These are phyloP conservation scores for Melanotus villosus DNA, from an alignment of 2,888 invertebrate genomes.

Conservation along the genomic window DNA sequence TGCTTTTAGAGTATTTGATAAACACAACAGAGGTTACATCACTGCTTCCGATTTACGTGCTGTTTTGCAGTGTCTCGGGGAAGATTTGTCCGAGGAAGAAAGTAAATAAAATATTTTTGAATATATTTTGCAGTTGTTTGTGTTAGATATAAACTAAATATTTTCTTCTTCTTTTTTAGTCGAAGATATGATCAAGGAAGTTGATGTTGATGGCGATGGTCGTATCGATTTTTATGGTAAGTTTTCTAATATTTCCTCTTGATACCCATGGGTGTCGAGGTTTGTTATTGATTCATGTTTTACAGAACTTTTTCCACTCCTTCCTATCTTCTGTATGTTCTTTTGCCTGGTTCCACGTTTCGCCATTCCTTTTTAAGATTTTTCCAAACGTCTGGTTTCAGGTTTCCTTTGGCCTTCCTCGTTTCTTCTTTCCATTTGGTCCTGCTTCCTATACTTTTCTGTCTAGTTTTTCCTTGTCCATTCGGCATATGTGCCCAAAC, in stretches of 20 bases:
- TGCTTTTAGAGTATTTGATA: slow-evolving; percentile 91
- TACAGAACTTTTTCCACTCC: no score
- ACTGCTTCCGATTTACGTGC: slow-evolving; percentile 90
- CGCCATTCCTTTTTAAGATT: background rate
- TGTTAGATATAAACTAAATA: background rate
- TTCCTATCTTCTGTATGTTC: no score
- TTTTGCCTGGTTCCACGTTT: background rate
- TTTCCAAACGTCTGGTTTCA: no score
- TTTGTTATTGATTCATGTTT: no score
- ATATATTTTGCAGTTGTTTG: background rate
- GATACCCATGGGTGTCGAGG: no score
- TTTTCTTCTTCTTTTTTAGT: slow-evolving; percentile 73
- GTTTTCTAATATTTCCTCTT: slow-evolving; percentile 33
- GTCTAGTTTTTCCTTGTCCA: no score
- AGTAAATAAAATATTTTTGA: slow-evolving; percentile 71
- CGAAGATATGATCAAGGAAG: slow-evolving; percentile 97
- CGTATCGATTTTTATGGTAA: slow-evolving; percentile 93
- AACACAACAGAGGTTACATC: slow-evolving; percentile 93
- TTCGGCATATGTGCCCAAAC: no score
- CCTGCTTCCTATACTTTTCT: no score
- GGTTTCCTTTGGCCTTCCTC: no score
- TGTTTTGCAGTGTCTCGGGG: slow-evolving; percentile 89
- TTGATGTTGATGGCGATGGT: slow-evolving; percentile 95
- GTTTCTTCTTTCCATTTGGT: no score
- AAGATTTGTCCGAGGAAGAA: slow-evolving; percentile 91